Conservation (phyloP, 2,888 invertebrate genomes). For the Sesia apiformis region DNA sequence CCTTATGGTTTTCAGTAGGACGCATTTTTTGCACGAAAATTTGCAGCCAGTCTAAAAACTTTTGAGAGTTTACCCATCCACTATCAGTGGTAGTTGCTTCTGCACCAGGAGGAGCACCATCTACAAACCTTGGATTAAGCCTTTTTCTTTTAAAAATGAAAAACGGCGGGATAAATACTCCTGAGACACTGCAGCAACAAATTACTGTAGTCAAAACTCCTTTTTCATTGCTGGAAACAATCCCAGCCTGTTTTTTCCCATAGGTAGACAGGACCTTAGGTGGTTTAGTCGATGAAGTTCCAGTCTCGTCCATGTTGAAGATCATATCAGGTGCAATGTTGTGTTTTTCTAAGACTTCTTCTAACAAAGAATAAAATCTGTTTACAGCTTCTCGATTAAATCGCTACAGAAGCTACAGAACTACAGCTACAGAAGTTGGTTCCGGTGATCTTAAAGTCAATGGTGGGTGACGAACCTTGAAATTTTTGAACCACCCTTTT, state of each 20-base stretch:
- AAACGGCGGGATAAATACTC: background rate
- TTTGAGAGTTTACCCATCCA: background rate
- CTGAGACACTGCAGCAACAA: background rate
- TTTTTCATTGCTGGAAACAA: background rate
- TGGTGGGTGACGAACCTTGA: too few relatives aligned
- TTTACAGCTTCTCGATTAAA: background rate
- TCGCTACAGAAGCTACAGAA: too few relatives aligned
- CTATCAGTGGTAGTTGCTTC: constrained; percentile 1
- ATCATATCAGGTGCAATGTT: background rate
- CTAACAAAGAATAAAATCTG: constrained; percentile 2
- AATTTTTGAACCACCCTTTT: too few relatives aligned
- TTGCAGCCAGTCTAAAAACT: background rate
- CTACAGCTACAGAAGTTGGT: too few relatives aligned
- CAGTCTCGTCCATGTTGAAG: background rate
- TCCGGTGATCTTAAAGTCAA: too few relatives aligned
- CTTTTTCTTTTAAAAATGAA: background rate
- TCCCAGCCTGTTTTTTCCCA: background rate
- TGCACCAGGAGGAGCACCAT: background rate
- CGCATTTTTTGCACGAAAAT: background rate
- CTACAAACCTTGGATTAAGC: background rate
- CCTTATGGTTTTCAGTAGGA: background rate
- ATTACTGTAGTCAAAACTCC: background rate
- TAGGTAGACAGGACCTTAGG: background rate
- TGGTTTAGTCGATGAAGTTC: background rate
- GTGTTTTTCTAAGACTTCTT: constrained; percentile 1